Base-by-base conservation (phyloP, 2,113 vertebrate genomes). In the Eolophus roseicapilla region DNA sequence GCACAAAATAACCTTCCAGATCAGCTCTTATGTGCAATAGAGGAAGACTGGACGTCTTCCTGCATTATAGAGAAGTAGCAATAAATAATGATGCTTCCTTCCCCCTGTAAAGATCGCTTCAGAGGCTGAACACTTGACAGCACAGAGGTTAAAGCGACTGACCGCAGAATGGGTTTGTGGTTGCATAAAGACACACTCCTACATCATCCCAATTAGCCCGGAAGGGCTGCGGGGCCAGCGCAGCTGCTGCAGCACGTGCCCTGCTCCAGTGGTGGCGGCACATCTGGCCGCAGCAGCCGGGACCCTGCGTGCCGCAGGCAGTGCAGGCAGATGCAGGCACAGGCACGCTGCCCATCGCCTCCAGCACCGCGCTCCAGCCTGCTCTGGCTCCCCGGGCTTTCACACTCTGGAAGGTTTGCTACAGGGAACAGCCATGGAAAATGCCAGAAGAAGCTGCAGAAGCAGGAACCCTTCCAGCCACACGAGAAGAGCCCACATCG, bases 321-420 rank as follows among this genome's bases (percentile, higher is more conserved):
- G 55, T 13, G 39, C 55, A 23, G 55, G 33, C 57, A 35, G 57
- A 23, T 7, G 33, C 57, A 35, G 57, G 57, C 57, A 3, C n/a
- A 4, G 16, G 46, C 19, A 11, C 2, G 6, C 31, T 5, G 31
- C 23, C 18, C 16, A 1, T 2, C 3, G 9, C 29, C 55, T 3
- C 9, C 46, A 9, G 55, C 15, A 3, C 4, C 0, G 24, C 24
- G 41, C 57, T 27, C 60, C 5, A 7, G 16, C 67, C 41, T 2
- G 1, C 33, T 29, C 33, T 0, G 1, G 25, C 21, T 5, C 7
- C 13, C 1, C 1, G 33, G 23, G 4, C 52, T 13, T 10, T 3
- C 52, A 4, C 44, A 0, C 63, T 9, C 8, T 1, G 68, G 33
- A 7, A 12, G 6, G 52, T 10, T 49, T 13, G 37, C 4, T 3